Percentiles rank a stretch among this genome's conserved stretches.
Conservation (phyloP, 2,888 invertebrate species). For the Aleiodes alternator region DNA sequence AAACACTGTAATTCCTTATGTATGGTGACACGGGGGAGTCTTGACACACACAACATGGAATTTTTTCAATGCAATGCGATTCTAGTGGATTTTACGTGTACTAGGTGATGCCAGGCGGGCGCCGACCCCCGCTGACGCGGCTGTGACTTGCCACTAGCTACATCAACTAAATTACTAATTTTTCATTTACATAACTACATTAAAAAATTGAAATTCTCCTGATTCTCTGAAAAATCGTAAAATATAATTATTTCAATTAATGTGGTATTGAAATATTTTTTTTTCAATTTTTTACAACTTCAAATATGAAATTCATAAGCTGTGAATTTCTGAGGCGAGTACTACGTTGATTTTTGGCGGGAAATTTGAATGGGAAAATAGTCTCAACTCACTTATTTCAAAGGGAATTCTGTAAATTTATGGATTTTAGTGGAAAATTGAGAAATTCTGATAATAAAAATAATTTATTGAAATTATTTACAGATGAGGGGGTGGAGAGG, state of each 20-base stretch:
- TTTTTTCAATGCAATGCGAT: slow-evolving; percentile 24
- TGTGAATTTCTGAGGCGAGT: too few relatives aligned
- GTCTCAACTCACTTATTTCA: too few relatives aligned
- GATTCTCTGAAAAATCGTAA: too few relatives aligned
- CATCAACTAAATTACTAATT: slow-evolving; percentile 50
- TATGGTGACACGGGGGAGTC: slow-evolving; percentile 55
- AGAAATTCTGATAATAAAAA: not conserved
- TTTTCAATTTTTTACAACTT: too few relatives aligned
- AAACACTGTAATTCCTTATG: slow-evolving; percentile 23
- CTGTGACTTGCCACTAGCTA: slow-evolving; percentile 63
- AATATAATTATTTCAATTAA: too few relatives aligned
- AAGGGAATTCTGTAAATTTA: too few relatives aligned
- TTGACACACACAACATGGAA: slow-evolving; percentile 44
- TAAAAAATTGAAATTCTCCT: too few relatives aligned
- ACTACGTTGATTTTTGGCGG: too few relatives aligned
- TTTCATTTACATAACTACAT: slow-evolving; percentile 1
- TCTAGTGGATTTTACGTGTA: slow-evolving; percentile 51
- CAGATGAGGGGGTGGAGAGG: not conserved
- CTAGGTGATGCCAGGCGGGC: slow-evolving; percentile 64
- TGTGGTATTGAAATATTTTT: too few relatives aligned
- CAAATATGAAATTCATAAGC: too few relatives aligned
- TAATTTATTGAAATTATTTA: slow-evolving; percentile 25
- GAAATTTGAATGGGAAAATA: too few relatives aligned
- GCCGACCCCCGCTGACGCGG: slow-evolving; percentile 69
- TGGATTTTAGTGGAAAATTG: not conserved